Percentiles rank a stretch among this genome's conserved stretches.
Conservation (phyloP, 2,797 vertebrate genomes). For the Cynopterus sphinx region DNA sequence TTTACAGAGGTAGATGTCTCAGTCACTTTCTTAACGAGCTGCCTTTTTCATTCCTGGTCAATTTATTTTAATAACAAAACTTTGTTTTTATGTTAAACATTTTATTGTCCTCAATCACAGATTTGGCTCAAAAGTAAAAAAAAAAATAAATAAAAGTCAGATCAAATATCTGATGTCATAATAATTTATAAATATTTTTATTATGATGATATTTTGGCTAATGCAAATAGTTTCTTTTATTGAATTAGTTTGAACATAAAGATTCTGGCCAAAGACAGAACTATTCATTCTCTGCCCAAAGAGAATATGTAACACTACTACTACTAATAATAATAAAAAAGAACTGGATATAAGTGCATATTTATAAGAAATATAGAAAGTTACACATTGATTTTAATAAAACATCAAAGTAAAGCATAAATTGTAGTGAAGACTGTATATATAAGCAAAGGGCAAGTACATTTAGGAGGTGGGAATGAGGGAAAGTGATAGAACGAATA, state of each 20-base stretch:
- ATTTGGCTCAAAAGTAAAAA: conserved; percentile 23
- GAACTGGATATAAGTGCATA: neutral
- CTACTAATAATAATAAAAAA: neutral
- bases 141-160: neutral
- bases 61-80: conserved; percentile 19
- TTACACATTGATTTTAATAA: conserved; percentile 59
- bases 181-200: conserved; percentile 42
- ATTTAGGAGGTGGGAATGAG: neutral
- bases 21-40: neutral
- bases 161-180: conserved; percentile 8
- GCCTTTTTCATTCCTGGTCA: conserved; percentile 18
- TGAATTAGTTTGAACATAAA: neutral
- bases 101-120: conserved; percentile 18
- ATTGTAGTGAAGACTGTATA: neutral
- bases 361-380: conserved; percentile 37
- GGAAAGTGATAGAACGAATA: neutral
- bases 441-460: neutral
- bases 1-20: neutral
- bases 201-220: neutral
- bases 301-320: neutral
- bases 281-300: neutral
- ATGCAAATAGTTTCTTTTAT: conserved; percentile 3
- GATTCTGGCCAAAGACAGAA: neutral
- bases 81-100: conserved; percentile 29
- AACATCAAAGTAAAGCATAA: conserved; percentile 38